A percentile compares a stretch with the other conserved stretches of the same genome.
Evolutionary conservation across 2,888 invertebrate genomes (phyloP).

Genomic region (Cosmia pyralina): DNA sequence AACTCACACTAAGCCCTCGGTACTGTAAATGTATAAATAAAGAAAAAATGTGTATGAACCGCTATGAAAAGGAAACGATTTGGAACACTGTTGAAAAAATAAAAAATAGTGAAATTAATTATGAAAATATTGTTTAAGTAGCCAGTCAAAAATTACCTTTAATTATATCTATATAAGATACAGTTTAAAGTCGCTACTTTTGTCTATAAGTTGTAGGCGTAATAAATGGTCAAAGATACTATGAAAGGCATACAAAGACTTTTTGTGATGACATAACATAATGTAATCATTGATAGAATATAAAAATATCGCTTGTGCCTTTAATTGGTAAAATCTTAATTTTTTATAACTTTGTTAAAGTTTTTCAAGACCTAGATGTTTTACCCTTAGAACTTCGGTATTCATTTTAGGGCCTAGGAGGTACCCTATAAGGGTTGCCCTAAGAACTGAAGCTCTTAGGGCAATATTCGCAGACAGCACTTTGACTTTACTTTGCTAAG

Average conservation of each 20-base stretch:
- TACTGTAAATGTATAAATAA: not conserved
- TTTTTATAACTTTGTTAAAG: not conserved
- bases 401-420: not conserved
- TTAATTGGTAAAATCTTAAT: not conserved
- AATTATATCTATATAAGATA: not conserved
- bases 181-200: not conserved
- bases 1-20: too few relatives aligned
- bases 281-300: slow-evolving; percentile 19
- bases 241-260: slow-evolving; percentile 42
- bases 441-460: too few relatives aligned
- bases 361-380: not conserved
- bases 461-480: not conserved
- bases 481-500: not conserved
- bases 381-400: not conserved
- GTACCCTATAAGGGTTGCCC: too few relatives aligned
- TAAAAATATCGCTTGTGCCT: slow-evolving; percentile 27
- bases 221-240: not conserved
- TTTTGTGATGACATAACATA: slow-evolving; percentile 40
- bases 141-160: slow-evolving; percentile 9
- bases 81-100: not conserved
- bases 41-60: not conserved
- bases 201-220: not conserved
- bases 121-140: not conserved
- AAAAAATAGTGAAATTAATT: not conserved
- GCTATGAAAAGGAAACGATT: not conserved